A percentile compares a stretch with the other conserved stretches of the same genome.
Conservation (phyloP, 1,140 invertebrate species). For the Alviniconcha marisindica region DNA sequence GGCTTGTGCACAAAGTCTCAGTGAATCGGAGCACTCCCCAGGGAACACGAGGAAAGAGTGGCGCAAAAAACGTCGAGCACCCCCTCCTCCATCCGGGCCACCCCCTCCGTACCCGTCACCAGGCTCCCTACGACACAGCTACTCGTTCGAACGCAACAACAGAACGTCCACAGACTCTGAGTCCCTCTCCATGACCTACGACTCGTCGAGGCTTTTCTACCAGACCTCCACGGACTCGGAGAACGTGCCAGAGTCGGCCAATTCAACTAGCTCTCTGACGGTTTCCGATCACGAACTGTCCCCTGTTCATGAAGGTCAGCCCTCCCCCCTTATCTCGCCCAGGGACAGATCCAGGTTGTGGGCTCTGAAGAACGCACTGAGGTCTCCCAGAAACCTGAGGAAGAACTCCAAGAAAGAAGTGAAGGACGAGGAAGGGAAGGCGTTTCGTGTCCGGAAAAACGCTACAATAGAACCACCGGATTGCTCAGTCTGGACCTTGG, state of each 20-base stretch:
- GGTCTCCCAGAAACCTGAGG: constrained; percentile 38
- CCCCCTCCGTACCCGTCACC: background rate
- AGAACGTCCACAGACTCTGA: constrained; percentile 27
- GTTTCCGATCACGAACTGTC: background rate
- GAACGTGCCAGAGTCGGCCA: constrained; percentile 5
- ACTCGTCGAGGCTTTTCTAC: background rate
- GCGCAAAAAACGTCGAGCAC: constrained; percentile 15
- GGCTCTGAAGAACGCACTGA: constrained; percentile 36
- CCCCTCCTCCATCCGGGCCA: background rate
- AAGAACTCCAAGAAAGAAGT: constrained; percentile 14
- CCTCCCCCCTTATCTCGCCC: background rate
- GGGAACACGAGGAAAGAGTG: background rate
- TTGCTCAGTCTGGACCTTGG: constrained; percentile 22
- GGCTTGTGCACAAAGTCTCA: constrained; percentile 13
- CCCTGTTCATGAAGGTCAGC: background rate
- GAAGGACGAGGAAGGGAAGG: background rate
- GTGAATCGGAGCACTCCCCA: constrained; percentile 31
- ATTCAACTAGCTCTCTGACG: background rate
- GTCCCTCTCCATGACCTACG: background rate
- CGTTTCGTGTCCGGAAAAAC: background rate
- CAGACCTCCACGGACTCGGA: constrained; percentile 37
- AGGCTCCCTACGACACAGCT: background rate
- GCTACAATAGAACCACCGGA: constrained; percentile 19
- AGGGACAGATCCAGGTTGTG: constrained; percentile 34
- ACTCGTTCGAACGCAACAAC: constrained; percentile 24